Base-by-base conservation (phyloP, 2,113 vertebrate genomes). In the Gambusia affinis region DNA sequence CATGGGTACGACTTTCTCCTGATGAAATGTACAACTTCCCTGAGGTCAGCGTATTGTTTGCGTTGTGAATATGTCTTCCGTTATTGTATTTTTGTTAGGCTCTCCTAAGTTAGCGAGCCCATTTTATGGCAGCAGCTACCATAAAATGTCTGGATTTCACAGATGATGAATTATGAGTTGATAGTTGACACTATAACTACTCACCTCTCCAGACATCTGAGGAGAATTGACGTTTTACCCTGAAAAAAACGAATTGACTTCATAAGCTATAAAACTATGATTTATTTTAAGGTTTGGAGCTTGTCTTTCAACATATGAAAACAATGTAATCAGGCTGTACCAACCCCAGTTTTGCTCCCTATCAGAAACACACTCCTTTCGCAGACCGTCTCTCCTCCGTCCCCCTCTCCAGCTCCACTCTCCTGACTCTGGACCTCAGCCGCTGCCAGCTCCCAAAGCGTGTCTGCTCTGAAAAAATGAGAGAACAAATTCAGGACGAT, bases 161-260 rank as follows among this genome's bases (percentile, higher is more conserved):
- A 12, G 39, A 42, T 42, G 11, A 12, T 44, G 42, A 44, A 4
- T 17, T 44, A 4, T 19, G 17, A 47, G 44, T 19, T 47, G 44
- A 19, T 19, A 47, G 4, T 47, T 47, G 5, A 37, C 35, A 19
- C 44, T 17, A 0, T 19, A 51, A 51, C 47, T 54, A 84, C 95
- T 77, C 90, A 98, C 98, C 97, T 97, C 87, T 99, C 97, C 67
- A 98, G 95, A 82, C 96, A 98, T 73, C 97, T 87, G 75, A 97
- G 94, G 65, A 99, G 94, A 91, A 98, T 95, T 24, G 97, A 96
- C 51, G 97, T 98, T 92, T 99, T 99, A 64, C 98, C 98, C 93
- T 95, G 57, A 57, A 78, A 82, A 27, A 47, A 4, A 65, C 68
- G 15, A 62, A 0, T 1, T 33, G 8, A 14, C 2, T 65, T 37